These are phyloP conservation scores for Diadophis punctatus DNA, from an alignment of 2,113 vertebrate genomes.

Conservation along the genomic window DNA sequence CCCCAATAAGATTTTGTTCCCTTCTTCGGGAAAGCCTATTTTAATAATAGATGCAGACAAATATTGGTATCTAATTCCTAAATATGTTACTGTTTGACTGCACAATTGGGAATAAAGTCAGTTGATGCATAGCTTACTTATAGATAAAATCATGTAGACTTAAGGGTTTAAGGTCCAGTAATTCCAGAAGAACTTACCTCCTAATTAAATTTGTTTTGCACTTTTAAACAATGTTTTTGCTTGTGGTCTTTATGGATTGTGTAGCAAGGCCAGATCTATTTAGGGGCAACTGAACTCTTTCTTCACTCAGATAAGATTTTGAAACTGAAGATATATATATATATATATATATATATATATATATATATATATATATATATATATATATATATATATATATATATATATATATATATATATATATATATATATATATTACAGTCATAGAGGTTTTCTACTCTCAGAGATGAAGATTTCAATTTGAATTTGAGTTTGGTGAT, in stretches of 20 bases:
- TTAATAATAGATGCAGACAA: neutral
- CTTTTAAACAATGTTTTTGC: neutral
- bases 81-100: neutral
- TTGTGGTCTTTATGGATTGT: neutral
- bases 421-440: neutral
- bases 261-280: neutral
- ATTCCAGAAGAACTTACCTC: neutral
- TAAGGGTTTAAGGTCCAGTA: neutral
- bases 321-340: neutral
- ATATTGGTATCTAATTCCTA: neutral
- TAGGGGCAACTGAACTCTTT: neutral
- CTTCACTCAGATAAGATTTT: neutral
- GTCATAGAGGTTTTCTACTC: neutral
- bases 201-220: neutral
- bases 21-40: neutral
- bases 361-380: too few relatives aligned
- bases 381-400: too few relatives aligned
- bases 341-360: neutral
- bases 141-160: neutral
- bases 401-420: too few relatives aligned
- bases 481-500: conserved; percentile 1
- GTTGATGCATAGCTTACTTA: neutral
- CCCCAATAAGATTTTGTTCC: neutral
- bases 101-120: neutral
- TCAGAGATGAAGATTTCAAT: neutral